These are phyloP conservation scores for Tetranychus cinnabarinus DNA, from an alignment of 1,140 invertebrate genomes.

Conservation along the genomic window DNA sequence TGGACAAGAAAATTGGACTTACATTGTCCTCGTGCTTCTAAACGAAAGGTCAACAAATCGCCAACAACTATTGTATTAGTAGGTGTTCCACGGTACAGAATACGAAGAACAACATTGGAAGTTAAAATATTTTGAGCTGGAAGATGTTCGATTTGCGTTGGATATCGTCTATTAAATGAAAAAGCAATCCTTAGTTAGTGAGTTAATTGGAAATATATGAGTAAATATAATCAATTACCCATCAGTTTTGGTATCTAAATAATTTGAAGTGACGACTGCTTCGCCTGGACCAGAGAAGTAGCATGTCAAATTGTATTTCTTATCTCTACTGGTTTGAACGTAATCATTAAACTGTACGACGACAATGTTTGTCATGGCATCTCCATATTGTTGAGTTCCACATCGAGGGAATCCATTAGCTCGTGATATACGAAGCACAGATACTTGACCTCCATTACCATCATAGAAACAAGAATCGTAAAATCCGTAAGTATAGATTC, in stretches of 20 bases:
- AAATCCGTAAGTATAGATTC: constrained; percentile 73
- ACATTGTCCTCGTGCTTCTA: constrained; percentile 68
- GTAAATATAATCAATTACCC: constrained; percentile 8
- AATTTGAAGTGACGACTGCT: constrained; percentile 71
- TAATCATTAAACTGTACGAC: constrained; percentile 80
- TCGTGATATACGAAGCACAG: constrained; percentile 57
- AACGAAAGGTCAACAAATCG: constrained; percentile 62
- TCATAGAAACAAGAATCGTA: constrained; percentile 74
- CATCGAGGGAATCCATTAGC: constrained; percentile 72
- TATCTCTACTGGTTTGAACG: constrained; percentile 68
- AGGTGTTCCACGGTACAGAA: constrained; percentile 62
- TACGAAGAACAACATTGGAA: constrained; percentile 55
- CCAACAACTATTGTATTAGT: constrained; percentile 83
- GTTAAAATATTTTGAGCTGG: constrained; percentile 70
- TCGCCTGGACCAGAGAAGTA: constrained; percentile 68
- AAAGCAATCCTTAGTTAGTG: neutral
- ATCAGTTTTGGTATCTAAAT: constrained; percentile 55
- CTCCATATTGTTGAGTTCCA: constrained; percentile 67
- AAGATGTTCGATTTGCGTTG: constrained; percentile 68
- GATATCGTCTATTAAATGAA: constrained; percentile 34
- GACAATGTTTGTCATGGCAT: constrained; percentile 77
- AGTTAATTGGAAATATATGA: neutral
- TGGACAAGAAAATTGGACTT: constrained; percentile 26
- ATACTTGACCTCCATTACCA: constrained; percentile 56
- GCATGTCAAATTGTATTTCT: constrained; percentile 73